Percentiles rank a stretch among this genome's conserved stretches.
These are phyloP conservation scores for Drosophila borborema DNA, from an alignment of 2,888 invertebrate species.

Conservation along the genomic window DNA sequence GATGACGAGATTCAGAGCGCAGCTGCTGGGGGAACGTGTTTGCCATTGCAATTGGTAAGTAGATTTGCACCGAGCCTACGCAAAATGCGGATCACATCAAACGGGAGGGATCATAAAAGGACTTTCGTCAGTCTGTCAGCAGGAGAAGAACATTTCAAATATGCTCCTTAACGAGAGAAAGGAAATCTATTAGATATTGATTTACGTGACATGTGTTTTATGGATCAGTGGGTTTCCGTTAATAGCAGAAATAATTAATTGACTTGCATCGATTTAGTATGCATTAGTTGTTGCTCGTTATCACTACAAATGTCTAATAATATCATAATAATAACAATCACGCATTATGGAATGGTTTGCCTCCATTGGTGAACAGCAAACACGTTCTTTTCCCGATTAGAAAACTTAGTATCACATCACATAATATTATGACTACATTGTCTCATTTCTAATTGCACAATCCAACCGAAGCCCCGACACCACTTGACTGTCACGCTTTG, in stretches of 20 bases:
- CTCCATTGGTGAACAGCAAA: background rate
- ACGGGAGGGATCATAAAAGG: slow-evolving; percentile 54
- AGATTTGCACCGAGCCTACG: slow-evolving; percentile 48
- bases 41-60: slow-evolving; percentile 48
- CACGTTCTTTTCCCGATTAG: background rate
- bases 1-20: slow-evolving; percentile 34
- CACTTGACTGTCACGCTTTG: slow-evolving; percentile 57
- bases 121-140: slow-evolving; percentile 19
- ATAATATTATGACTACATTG: slow-evolving; percentile 22
- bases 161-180: slow-evolving; percentile 27
- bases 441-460: slow-evolving; percentile 33
- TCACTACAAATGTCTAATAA: slow-evolving; percentile 20
- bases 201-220: slow-evolving; percentile 25
- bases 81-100: slow-evolving; percentile 53
- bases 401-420: slow-evolving; percentile 14
- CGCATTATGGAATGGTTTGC: slow-evolving; percentile 1
- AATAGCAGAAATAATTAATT: background rate
- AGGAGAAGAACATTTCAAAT: slow-evolving; percentile 16
- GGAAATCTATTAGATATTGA: slow-evolving; percentile 12
- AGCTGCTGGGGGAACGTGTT: slow-evolving; percentile 57
- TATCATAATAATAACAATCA: slow-evolving; percentile 13
- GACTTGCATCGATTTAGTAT: background rate
- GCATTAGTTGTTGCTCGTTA: slow-evolving; percentile 15
- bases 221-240: slow-evolving; percentile 44
- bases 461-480: slow-evolving; percentile 11